phyloP scores from a whole-genome alignment of 1,140 invertebrate species.

The Leptinotarsa defecta region DNA sequence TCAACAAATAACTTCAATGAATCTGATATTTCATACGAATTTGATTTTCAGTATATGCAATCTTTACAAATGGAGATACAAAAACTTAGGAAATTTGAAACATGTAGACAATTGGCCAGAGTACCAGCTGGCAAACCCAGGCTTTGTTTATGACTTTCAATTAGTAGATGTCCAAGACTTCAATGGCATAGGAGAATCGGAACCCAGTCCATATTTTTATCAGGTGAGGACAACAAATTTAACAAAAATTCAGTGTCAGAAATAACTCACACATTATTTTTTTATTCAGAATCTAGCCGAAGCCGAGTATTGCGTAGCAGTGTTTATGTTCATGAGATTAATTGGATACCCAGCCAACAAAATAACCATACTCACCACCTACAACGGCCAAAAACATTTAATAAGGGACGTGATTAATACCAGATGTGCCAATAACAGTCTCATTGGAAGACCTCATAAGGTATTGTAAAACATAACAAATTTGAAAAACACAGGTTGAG shows the following conservation, averaged over 20 bases:
- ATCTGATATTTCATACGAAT: not conserved
- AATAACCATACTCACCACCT: conserved; percentile 98
- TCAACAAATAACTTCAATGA: not conserved
- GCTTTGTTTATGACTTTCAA: conserved; percentile 93
- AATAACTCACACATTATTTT: not conserved
- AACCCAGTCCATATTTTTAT: conserved; percentile 98
- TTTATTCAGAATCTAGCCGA: conserved; percentile 89
- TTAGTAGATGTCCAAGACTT: conserved; percentile 96
- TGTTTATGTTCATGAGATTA: conserved; percentile 99
- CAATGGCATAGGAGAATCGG: conserved; percentile 95
- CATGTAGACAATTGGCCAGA: conserved; percentile 85
- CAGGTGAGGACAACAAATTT: conserved; percentile 65
- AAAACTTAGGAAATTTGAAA: conserved; percentile 87
- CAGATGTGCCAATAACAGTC: conserved; percentile 91
- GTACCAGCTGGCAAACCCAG: conserved; percentile 89
- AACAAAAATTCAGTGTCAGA: not conserved
- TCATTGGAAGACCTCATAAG: conserved; percentile 96
- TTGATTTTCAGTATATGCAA: conserved; percentile 77
- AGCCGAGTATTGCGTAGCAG: conserved; percentile 96
- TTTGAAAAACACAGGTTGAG: not conserved
- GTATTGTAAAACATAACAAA: conserved; percentile 58
- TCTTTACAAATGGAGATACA: conserved; percentile 98
- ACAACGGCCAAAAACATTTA: conserved; percentile 98
- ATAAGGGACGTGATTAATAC: conserved; percentile 95
- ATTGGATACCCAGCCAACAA: conserved; percentile 96